Percentiles rank a stretch among this genome's conserved stretches.
Evolutionary conservation across 2,113 vertebrate genomes (phyloP).

Genomic region (Menidia beryllina): DNA sequence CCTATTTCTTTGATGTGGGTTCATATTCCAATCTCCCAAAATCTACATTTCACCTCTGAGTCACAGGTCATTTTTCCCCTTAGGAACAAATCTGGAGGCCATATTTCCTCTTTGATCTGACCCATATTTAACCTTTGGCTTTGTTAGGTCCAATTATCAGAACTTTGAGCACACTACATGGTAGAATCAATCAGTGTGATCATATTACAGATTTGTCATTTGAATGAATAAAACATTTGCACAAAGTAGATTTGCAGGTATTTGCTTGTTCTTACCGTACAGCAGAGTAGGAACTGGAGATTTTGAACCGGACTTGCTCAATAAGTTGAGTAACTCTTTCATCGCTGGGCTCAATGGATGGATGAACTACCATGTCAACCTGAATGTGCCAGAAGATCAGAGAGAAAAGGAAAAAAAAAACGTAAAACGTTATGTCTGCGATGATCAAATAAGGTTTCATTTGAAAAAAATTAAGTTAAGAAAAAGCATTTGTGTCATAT

Average conservation of each 20-base stretch:
- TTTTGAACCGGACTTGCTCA: slow-evolving; percentile 93
- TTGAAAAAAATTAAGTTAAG: too few species aligned
- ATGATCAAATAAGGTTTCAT: too few species aligned
- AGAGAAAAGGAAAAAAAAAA: neutral
- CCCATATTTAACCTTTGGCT: neutral
- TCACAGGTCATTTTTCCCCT: neutral
- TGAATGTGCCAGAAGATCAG: slow-evolving; percentile 48
- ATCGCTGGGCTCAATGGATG: slow-evolving; percentile 89
- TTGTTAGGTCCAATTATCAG: neutral
- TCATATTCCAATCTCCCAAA: too few species aligned
- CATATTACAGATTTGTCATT: too few species aligned
- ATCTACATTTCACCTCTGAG: too few species aligned
- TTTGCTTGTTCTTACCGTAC: slow-evolving; percentile 82
- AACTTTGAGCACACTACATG: neutral
- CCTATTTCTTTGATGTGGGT: too few species aligned
- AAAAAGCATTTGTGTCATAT: too few species aligned
- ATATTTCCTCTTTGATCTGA: neutral
- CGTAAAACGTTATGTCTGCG: too few species aligned
- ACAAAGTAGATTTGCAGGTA: neutral
- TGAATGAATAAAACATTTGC: neutral
- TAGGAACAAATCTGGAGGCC: neutral
- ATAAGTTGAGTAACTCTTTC: slow-evolving; percentile 89
- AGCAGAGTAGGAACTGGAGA: slow-evolving; percentile 88
- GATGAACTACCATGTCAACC: slow-evolving; percentile 94
- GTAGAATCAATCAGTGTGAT: too few species aligned